These are phyloP conservation scores for Tribolium madens DNA, from an alignment of 1,140 invertebrate species.

Conservation along the genomic window DNA sequence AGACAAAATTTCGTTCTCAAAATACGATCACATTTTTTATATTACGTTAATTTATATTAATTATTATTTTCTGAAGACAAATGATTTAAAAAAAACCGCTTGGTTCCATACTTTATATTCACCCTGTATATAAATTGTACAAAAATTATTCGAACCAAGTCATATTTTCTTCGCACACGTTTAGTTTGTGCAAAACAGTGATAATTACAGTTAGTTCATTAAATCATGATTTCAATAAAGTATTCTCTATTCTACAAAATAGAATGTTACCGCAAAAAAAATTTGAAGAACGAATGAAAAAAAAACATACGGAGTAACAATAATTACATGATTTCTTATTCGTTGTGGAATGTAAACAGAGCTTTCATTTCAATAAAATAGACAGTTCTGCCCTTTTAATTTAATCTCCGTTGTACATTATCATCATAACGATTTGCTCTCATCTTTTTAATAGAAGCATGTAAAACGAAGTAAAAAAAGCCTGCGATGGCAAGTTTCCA, in stretches of 20 bases:
- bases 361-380: slow-evolving; percentile 30
- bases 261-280: background rate
- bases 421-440: slow-evolving; percentile 25
- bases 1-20: too few relatives aligned
- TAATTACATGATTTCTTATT: slow-evolving; percentile 35
- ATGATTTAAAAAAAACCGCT: too few relatives aligned
- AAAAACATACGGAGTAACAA: slow-evolving; percentile 7
- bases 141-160: too few relatives aligned
- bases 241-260: background rate
- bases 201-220: too few relatives aligned
- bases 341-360: slow-evolving; percentile 34
- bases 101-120: too few relatives aligned
- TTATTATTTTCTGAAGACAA: too few relatives aligned
- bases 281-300: slow-evolving; percentile 11
- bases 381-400: slow-evolving; percentile 26
- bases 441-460: slow-evolving; percentile 3
- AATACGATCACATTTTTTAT: too few relatives aligned
- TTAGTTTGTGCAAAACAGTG: too few relatives aligned
- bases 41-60: too few relatives aligned
- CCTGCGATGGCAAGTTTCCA: slow-evolving; percentile 19
- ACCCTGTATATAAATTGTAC: too few relatives aligned
- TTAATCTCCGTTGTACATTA: slow-evolving; percentile 27
- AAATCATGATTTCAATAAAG: background rate
- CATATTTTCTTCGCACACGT: too few relatives aligned
- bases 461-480: background rate